Evolutionary conservation across 2,113 vertebrate genomes (phyloP).

Genomic region (Butorides virescens): DNA sequence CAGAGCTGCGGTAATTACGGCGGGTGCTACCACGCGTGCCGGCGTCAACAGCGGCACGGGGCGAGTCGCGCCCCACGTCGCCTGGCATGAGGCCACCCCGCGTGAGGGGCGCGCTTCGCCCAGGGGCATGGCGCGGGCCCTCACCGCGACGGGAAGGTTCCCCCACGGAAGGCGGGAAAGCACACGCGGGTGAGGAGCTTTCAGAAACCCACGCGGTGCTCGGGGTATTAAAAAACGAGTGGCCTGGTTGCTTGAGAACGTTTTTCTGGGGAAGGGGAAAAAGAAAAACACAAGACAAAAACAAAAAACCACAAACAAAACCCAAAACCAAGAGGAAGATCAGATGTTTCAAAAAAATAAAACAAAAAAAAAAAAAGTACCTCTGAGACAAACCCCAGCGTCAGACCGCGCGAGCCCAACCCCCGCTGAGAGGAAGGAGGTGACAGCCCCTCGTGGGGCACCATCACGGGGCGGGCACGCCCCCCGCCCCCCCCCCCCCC

Average conservation of each 20-base stretch:
- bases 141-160: too few relatives aligned
- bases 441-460: neutral
- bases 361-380: neutral
- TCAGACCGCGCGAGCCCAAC: neutral
- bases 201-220: fast-evolving
- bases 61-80: too few relatives aligned
- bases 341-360: neutral
- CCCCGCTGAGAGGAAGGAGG: too few relatives aligned
- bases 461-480: too few relatives aligned
- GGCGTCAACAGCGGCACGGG: neutral
- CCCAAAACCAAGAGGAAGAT: neutral
- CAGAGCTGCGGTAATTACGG: fast-evolving
- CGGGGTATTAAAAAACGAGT: too few relatives aligned
- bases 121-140: too few relatives aligned
- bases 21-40: neutral
- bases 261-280: too few relatives aligned
- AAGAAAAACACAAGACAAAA: too few relatives aligned
- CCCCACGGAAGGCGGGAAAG: fast-evolving
- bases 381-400: neutral
- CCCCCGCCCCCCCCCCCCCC: too few relatives aligned
- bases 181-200: fast-evolving
- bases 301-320: neutral
- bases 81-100: neutral
- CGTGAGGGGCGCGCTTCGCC: too few relatives aligned
- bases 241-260: fast-evolving